Percentiles rank a stretch among this genome's conserved stretches.
These are phyloP conservation scores for Xestoiulus laeticollis DNA, from an alignment of 2,888 invertebrate species.

Conservation along the genomic window DNA sequence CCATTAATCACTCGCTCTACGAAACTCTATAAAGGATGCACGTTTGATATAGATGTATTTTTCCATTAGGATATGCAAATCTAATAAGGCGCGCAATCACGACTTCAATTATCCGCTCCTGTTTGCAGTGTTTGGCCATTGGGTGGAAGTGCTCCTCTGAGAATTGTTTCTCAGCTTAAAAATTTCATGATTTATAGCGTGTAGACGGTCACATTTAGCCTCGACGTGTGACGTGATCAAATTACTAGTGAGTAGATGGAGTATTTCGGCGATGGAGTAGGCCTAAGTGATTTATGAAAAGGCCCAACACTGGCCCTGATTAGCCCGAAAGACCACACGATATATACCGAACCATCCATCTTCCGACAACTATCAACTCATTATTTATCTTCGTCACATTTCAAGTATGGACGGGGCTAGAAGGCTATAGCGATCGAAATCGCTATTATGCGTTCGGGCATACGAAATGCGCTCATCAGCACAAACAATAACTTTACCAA, in stretches of 20 bases:
- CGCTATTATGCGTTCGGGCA: background rate
- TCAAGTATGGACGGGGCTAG: background rate
- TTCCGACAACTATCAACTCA: constrained; percentile 37
- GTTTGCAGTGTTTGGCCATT: background rate
- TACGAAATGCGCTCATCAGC: background rate
- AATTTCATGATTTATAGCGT: constrained; percentile 37
- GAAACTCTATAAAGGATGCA: background rate
- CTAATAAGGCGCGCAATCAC: constrained; percentile 22
- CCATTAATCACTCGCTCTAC: background rate
- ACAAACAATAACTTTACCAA: background rate
- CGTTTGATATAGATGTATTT: background rate
- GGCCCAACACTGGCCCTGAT: constrained; percentile 34
- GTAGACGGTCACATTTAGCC: constrained; percentile 34
- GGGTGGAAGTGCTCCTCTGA: background rate
- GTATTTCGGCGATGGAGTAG: background rate
- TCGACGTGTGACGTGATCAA: constrained; percentile 33
- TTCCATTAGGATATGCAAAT: constrained; percentile 34
- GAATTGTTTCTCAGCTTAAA: constrained; percentile 14
- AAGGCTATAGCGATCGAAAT: background rate
- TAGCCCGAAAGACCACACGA: constrained; percentile 33
- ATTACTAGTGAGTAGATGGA: constrained; percentile 22
- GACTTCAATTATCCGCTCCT: constrained; percentile 14
- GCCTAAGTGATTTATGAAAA: constrained; percentile 37
- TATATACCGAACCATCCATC: constrained; percentile 28
- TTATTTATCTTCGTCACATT: constrained; percentile 37